Percentiles rank a stretch among this genome's conserved stretches.
Evolutionary conservation across 2,888 invertebrate species (phyloP).

Genomic region (Coenonympha arcania): DNA sequence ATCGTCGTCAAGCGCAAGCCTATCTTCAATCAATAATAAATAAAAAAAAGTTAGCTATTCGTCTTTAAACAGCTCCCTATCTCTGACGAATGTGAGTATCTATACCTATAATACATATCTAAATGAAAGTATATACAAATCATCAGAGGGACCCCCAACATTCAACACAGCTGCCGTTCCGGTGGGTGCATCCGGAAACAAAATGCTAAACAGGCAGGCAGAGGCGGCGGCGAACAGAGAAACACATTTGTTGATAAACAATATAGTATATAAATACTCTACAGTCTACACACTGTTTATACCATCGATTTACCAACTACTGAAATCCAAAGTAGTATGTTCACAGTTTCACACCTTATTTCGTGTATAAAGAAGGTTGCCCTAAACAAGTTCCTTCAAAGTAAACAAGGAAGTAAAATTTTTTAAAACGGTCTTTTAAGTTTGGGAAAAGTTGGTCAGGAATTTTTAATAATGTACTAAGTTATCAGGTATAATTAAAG

Average conservation of each 20-base stretch:
- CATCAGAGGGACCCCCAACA: background rate
- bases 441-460: no score
- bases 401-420: background rate
- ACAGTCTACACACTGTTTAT: background rate
- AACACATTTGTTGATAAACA: conserved; percentile 10
- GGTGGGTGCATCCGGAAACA: conserved; percentile 32
- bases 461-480: no score
- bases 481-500: no score
- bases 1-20: no score
- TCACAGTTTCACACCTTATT: background rate
- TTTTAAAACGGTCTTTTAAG: no score
- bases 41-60: no score
- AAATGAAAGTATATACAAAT: background rate
- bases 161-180: conserved; percentile 35
- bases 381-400: background rate
- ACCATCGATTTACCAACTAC: no score
- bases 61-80: background rate
- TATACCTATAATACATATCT: no score
- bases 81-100: no score
- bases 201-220: conserved; percentile 15
- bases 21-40: no score
- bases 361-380: background rate
- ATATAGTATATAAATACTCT: background rate
- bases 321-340: background rate
- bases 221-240: background rate